Evolutionary conservation across 64 coral and sea anemone genomes (phyloP).

Genomic region (Actinia equina): DNA sequence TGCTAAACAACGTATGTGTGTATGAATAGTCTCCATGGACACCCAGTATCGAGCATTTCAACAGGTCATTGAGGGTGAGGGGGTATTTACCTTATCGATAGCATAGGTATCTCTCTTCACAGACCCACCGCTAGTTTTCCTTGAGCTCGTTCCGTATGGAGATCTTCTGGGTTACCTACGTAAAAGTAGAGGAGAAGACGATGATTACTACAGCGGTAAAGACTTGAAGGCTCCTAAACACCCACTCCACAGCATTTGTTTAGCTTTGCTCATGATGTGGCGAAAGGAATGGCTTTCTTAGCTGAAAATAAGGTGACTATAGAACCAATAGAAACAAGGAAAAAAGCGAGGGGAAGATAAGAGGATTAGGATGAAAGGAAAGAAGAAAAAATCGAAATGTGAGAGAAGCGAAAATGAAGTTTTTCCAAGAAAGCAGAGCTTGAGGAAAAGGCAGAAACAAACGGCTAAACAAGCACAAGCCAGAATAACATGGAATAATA

Average conservation of each 20-base stretch:
- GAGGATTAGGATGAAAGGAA: background rate
- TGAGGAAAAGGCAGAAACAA: background rate
- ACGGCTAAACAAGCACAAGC: background rate
- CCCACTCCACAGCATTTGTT: background rate
- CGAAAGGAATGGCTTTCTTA: conserved; percentile 19
- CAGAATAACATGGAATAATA: no score
- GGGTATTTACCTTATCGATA: background rate
- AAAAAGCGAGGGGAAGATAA: background rate
- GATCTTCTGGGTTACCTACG: conserved; percentile 6
- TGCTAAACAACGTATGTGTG: no score
- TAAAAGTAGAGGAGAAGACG: conserved; percentile 5
- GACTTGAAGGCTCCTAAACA: background rate
- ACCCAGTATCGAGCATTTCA: no score
- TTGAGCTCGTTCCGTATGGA: background rate
- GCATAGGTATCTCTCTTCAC: background rate
- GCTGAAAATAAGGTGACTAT: conserved; percentile 10
- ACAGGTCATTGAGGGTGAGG: no score
- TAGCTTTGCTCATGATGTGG: conserved; percentile 21
- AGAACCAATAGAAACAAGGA: background rate
- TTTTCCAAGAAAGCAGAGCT: background rate
- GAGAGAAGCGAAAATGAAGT: background rate
- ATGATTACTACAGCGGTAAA: conserved; percentile 1
- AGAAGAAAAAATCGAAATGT: background rate
- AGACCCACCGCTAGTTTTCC: background rate
- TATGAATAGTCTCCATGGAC: no score